Conservation (phyloP, 2,888 invertebrate species). For the Ditula angustiorana region DNA sequence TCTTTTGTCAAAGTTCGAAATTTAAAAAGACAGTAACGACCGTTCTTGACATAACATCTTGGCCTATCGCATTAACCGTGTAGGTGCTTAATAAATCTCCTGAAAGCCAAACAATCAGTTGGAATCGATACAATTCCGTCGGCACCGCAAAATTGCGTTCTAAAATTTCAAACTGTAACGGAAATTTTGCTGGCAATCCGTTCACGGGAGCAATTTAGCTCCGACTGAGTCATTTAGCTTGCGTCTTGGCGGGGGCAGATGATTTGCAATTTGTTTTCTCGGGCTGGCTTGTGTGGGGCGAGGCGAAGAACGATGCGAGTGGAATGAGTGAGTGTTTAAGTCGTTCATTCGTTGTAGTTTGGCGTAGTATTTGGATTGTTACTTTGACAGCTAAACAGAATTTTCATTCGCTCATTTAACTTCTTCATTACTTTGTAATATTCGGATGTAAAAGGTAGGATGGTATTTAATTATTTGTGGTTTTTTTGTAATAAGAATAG, state of each 20-base stretch:
- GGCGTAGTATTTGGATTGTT: no score
- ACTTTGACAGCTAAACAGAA: no score
- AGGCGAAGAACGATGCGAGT: constrained; percentile 46
- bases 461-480: no score
- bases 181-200: constrained; percentile 77
- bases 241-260: constrained; percentile 73
- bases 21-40: neutral
- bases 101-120: constrained; percentile 20
- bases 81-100: neutral
- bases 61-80: neutral
- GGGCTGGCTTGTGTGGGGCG: constrained; percentile 57
- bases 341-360: neutral
- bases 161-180: constrained; percentile 72
- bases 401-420: no score
- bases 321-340: constrained; percentile 28
- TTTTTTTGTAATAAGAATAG: no score
- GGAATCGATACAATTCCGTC: constrained; percentile 72
- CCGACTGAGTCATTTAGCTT: constrained; percentile 82
- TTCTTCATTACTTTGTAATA: no score
- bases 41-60: neutral
- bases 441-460: no score
- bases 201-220: constrained; percentile 77
- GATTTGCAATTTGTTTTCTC: constrained; percentile 86
- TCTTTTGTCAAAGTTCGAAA: neutral
- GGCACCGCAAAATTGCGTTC: constrained; percentile 59